A percentile compares a stretch with the other conserved stretches of the same genome.
These are phyloP conservation scores for Pygocentrus nattereri DNA, from an alignment of 2,797 vertebrate genomes.

Conservation along the genomic window DNA sequence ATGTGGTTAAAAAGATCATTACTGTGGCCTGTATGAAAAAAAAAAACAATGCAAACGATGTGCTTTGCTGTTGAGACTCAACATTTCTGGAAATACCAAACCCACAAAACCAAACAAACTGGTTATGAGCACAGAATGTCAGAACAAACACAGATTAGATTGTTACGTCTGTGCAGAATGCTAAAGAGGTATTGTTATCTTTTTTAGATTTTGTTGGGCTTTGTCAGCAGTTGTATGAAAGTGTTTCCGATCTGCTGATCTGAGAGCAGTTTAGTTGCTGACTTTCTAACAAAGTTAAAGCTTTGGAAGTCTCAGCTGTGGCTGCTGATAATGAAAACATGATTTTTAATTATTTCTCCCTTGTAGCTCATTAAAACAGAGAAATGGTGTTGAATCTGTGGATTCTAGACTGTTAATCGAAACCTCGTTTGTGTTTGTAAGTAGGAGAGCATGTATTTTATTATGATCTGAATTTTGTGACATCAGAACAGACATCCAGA, in stretches of 20 bases:
- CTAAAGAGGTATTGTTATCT: not conserved
- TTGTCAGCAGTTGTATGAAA: not conserved
- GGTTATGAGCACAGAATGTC: constrained; percentile 31
- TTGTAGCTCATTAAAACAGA: not conserved
- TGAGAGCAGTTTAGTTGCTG: not conserved
- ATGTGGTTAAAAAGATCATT: constrained; percentile 11
- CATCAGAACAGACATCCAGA: no score
- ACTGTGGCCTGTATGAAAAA: constrained; percentile 24
- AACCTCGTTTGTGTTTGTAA: not conserved
- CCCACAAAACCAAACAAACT: constrained; percentile 47
- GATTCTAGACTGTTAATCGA: no score
- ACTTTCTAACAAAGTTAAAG: not conserved
- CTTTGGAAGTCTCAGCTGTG: not conserved
- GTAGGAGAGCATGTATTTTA: not conserved
- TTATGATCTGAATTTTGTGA: no score
- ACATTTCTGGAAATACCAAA: constrained; percentile 20
- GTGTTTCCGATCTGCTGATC: not conserved
- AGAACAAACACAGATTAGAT: constrained; percentile 19
- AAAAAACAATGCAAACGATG: constrained; percentile 32
- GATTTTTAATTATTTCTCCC: not conserved
- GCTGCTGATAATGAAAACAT: not conserved
- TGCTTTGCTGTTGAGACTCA: constrained; percentile 26
- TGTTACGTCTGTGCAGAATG: not conserved
- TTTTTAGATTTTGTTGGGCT: not conserved
- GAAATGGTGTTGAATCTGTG: not conserved